These are phyloP conservation scores for Malurus splendens DNA, from an alignment of 2,797 vertebrate species.

Conservation along the genomic window DNA sequence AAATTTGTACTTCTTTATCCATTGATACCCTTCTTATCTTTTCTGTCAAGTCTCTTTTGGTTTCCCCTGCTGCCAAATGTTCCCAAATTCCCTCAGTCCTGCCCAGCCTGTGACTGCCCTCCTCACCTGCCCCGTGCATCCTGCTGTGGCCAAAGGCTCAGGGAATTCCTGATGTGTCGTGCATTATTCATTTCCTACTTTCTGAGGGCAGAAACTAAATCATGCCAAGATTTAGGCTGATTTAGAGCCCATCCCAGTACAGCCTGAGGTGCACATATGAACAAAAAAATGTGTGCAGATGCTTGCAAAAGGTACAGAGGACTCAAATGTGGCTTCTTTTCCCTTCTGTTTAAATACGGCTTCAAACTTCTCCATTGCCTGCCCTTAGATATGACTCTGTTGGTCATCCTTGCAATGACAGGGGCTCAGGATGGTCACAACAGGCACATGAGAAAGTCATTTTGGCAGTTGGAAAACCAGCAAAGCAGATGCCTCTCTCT, in stretches of 20 bases:
- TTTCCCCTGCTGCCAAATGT: neutral
- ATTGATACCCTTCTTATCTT: neutral
- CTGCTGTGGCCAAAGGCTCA: neutral
- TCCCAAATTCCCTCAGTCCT: neutral
- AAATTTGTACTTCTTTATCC: neutral
- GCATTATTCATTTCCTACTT: neutral
- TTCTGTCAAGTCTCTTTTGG: neutral
- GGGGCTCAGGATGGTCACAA: neutral
- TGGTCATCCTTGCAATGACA: neutral
- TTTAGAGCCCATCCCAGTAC: neutral
- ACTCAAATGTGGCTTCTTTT: neutral
- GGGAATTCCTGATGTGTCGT: rapidly evolving
- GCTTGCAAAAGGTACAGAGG: neutral
- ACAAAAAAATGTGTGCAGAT: rapidly evolving
- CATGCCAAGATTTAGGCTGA: neutral
- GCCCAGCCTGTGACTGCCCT: no score
- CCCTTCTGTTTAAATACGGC: neutral
- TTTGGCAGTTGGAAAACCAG: neutral
- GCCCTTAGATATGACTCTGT: neutral
- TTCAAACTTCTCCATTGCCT: neutral
- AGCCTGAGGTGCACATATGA: neutral
- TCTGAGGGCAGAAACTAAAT: neutral
- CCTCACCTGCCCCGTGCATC: neutral
- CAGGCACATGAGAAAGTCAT: neutral
- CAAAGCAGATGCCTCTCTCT: neutral